Evolutionary conservation across 2,113 vertebrate species (phyloP), one percentile per base, ranked within the genome.

Genomic region (Scophthalmus maximus): DNA sequence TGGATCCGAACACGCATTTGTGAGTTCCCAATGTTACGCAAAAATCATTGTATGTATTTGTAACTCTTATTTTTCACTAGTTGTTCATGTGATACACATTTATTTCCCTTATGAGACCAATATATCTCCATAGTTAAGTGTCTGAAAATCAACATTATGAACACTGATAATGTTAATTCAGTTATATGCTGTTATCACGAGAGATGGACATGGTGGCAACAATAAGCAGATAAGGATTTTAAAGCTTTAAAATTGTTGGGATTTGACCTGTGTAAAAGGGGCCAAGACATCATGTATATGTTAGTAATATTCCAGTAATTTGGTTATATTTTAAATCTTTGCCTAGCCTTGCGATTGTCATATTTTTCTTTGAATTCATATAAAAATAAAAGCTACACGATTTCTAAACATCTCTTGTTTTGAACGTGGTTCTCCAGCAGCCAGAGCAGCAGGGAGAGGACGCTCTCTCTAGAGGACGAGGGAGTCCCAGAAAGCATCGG

Each of bases 401-500:
- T 42, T 15, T 17, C 17, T 42, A 15, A 42, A 18, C 17, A 42
- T 42, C 17, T 32, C 6, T 18, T 67, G 9, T 53, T 68, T 30
- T 73, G 0, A 36, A 57, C 2, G 3, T 56, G 12, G 17, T 67
- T 67, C 55, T 68, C 90, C 60, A 82, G 86, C 85, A 95, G 94
- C 84, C 93, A 95, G 47, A 89, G 91, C 0, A 82, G 88, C 3
- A 93, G 93, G 5, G 50, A 96, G 80, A 94, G 95, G 87, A 91
- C 92, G 66, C 90, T 96, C 53, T 95, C 95, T 2, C 90, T 95
- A 22, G 92, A 92, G 0, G 93, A 95, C 26, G 78, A 78, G 67
- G 68, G 77, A 1, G 70, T 78, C 91, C 1, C 76, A 17, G 75
- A 78, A 34, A 17, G 38, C 71, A 83, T 93, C 11, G 94, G 94